Percentiles rank a stretch among this genome's conserved stretches.
Conservation (phyloP, 2,888 invertebrate species). For the Euplexia lucipara region DNA sequence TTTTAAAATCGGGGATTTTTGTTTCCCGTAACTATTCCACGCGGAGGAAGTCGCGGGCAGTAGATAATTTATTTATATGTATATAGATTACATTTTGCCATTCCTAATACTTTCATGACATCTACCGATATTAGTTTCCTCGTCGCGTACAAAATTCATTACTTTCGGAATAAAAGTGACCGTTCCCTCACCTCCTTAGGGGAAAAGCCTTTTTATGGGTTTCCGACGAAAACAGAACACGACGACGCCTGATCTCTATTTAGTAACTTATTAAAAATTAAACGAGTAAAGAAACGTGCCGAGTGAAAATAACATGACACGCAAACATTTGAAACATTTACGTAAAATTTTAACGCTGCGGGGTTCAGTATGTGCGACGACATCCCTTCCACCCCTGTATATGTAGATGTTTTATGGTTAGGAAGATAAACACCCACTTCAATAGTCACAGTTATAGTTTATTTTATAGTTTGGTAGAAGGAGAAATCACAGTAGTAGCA, state of each 20-base stretch:
- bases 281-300: background rate
- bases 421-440: no score
- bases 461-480: no score
- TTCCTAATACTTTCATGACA: conserved; percentile 5
- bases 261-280: background rate
- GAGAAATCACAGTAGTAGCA: no score
- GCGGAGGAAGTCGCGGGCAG: no score
- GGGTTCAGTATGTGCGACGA: no score
- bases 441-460: no score
- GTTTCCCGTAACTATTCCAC: no score
- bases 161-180: conserved; percentile 7
- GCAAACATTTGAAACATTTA: background rate
- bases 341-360: background rate
- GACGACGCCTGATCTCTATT: conserved; percentile 30
- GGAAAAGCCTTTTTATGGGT: background rate
- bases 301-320: background rate
- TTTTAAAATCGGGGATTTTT: no score
- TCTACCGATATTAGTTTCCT: background rate
- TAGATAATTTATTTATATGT: no score
- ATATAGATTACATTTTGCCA: no score
- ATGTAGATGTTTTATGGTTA: no score
- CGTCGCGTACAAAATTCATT: conserved; percentile 27
- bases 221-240: background rate
- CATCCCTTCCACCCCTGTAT: no score
- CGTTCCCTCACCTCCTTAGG: conserved; percentile 4